These are phyloP conservation scores for Cyphomyrus plagiostoma DNA, from an alignment of 2,113 vertebrate species.

Conservation along the genomic window DNA sequence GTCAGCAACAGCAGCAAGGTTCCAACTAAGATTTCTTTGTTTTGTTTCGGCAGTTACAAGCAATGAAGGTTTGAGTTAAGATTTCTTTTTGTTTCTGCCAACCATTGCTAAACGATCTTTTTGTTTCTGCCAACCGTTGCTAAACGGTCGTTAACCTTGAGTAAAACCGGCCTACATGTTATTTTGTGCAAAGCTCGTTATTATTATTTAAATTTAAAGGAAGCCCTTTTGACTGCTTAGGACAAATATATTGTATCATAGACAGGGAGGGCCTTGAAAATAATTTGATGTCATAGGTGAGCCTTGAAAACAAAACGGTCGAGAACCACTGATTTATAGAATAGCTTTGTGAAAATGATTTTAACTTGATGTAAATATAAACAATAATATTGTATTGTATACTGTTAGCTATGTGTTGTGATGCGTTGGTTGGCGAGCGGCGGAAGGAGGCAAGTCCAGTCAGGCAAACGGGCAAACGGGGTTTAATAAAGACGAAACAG, in stretches of 20 bases:
- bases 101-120: not conserved
- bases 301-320: not conserved
- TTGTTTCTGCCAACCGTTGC: not conserved
- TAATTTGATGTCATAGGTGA: not conserved
- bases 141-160: not conserved
- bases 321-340: not conserved
- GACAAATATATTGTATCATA: not conserved
- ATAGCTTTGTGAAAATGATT: not conserved
- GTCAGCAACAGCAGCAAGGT: not conserved
- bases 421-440: no score
- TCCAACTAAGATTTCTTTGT: not conserved
- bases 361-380: not conserved
- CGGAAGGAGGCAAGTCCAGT: no score
- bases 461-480: no score
- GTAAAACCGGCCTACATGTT: not conserved
- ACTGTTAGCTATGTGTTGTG: not conserved
- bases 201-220: not conserved
- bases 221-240: not conserved
- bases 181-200: not conserved
- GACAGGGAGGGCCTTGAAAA: not conserved
- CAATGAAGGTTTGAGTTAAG: not conserved
- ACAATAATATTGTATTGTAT: not conserved
- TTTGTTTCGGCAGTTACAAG: not conserved
- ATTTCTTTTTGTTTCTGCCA: not conserved
- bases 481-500: no score